Percentiles rank a stretch among this genome's conserved stretches.
Evolutionary conservation across 2,888 invertebrate genomes (phyloP).

Genomic region (Salpingus planirostris): DNA sequence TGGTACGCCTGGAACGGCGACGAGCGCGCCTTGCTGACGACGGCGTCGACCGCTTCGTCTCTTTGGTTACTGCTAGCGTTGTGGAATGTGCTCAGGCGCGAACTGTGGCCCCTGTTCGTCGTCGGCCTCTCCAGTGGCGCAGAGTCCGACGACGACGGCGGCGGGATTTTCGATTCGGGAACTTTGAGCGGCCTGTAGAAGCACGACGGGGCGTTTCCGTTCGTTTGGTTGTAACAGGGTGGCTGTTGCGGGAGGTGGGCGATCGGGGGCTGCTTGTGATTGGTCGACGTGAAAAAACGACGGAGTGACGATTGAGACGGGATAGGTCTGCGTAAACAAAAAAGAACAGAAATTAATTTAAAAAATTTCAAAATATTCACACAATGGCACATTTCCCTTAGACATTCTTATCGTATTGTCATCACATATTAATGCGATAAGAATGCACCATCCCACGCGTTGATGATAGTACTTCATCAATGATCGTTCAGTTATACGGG

Average conservation of each 20-base stretch:
- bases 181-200: slow-evolving; percentile 10
- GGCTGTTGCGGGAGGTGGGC: slow-evolving; percentile 17
- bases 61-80: slow-evolving; percentile 20
- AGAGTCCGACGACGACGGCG: slow-evolving; percentile 1
- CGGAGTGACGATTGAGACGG: slow-evolving; percentile 24
- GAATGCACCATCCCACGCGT: no score
- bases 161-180: slow-evolving; percentile 5
- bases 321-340: no score
- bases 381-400: no score
- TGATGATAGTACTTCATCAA: no score
- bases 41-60: slow-evolving; percentile 21
- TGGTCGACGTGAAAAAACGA: slow-evolving; percentile 26
- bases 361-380: no score
- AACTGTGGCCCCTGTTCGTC: slow-evolving; percentile 19
- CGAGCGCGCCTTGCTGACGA: slow-evolving; percentile 24
- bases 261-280: slow-evolving; percentile 19
- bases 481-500: no score
- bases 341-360: no score
- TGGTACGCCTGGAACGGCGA: slow-evolving; percentile 34
- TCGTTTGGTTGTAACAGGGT: slow-evolving; percentile 22
- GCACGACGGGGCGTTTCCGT: slow-evolving; percentile 14
- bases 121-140: not conserved
- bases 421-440: no score
- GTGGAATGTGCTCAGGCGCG: slow-evolving; percentile 32
- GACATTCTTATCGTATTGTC: no score